Percentiles rank a stretch among this genome's conserved stretches.
phyloP scores from a whole-genome alignment of 2,888 invertebrate species.

The Drosophila suboccidentalis region DNA sequence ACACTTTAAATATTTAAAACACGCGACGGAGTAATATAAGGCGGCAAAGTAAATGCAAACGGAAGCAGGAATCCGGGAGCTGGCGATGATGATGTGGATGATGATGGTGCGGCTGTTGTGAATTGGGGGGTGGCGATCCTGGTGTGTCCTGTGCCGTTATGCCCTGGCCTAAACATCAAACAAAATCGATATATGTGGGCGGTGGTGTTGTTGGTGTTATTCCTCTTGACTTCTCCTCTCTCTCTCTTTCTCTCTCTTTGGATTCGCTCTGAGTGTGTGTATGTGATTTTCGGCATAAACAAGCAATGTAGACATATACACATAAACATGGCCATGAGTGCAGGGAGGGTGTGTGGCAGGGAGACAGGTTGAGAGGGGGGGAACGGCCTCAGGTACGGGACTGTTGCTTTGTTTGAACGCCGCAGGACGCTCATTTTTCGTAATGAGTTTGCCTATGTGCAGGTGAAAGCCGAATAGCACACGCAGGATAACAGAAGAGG shows the following conservation, averaged over 20 bases:
- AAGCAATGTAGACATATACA: conserved; percentile 52
- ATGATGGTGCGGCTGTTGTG: conserved; percentile 39
- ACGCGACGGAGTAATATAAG: conserved; percentile 48
- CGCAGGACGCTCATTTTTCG: conserved; percentile 80
- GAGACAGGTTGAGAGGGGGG: background rate
- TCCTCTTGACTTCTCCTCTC: background rate
- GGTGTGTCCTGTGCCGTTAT: conserved; percentile 45
- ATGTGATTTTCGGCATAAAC: conserved; percentile 77
- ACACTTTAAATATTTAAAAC: conserved; percentile 76
- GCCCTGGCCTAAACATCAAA: conserved; percentile 72
- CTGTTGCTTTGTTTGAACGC: conserved; percentile 77
- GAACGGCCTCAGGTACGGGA: conserved; percentile 44
- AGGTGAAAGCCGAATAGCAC: conserved; percentile 47
- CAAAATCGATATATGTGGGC: conserved; percentile 80
- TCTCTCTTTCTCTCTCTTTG: background rate
- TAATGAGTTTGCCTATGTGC: conserved; percentile 77
- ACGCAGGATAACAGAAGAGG: conserved; percentile 18
- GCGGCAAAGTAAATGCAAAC: conserved; percentile 49
- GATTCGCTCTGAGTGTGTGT: conserved; percentile 11
- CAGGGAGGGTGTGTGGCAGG: background rate
- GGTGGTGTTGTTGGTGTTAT: conserved; percentile 31
- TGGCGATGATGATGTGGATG: conserved; percentile 24
- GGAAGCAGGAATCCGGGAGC: conserved; percentile 43
- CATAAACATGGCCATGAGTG: conserved; percentile 28
- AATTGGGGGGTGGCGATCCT: conserved; percentile 49